Conservation (phyloP, 2,888 invertebrate genomes). For the Steinernema hermaphroditum region DNA sequence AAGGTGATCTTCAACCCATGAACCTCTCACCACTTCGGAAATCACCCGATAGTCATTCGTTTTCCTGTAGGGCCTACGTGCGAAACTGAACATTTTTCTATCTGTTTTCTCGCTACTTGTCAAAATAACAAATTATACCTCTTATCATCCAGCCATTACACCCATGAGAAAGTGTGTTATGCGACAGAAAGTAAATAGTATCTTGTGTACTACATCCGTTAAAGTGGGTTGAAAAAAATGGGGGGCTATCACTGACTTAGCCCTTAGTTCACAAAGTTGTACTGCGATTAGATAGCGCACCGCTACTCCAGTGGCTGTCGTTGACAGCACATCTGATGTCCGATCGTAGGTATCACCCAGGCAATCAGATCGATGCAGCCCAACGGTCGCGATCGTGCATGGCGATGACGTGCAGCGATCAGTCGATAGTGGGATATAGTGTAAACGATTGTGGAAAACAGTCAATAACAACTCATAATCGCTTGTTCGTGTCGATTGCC, state of each 20-base stretch:
- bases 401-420: conserved; percentile 1
- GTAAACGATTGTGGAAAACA: background rate
- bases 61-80: conserved; percentile 3
- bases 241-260: background rate
- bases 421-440: background rate
- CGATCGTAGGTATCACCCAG: background rate
- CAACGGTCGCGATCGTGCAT: conserved; percentile 4
- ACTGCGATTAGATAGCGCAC: background rate
- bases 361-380: background rate
- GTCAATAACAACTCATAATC: conserved; percentile 8
- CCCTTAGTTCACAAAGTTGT: background rate
- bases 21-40: background rate
- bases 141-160: conserved; percentile 6
- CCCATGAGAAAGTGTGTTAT: background rate
- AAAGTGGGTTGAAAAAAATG: background rate
- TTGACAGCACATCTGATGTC: conserved; percentile 13
- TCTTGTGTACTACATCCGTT: background rate
- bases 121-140: background rate
- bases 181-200: background rate
- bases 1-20: background rate
- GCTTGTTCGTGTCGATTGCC: no score
- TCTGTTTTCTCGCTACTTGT: background rate
- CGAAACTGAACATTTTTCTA: background rate
- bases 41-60: background rate
- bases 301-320: background rate